These are phyloP conservation scores for Drosophila peninsularis DNA, from an alignment of 2,888 invertebrate species.

Conservation along the genomic window DNA sequence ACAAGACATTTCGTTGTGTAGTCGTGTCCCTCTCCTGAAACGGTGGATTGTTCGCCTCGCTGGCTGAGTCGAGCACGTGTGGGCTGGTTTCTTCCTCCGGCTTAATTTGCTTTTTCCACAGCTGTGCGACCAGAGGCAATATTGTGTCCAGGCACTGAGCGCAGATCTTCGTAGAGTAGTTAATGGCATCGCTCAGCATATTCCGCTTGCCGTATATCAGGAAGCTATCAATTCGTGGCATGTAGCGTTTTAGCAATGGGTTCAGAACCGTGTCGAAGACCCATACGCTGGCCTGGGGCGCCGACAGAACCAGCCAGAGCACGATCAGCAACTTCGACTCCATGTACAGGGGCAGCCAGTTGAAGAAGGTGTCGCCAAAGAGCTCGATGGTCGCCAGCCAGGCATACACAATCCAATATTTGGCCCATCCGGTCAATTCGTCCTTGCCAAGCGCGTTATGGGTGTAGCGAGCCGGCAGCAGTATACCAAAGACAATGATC, in stretches of 20 bases:
- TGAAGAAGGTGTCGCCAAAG: constrained; percentile 96
- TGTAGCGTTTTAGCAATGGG: constrained; percentile 46
- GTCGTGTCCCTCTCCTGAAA: background rate
- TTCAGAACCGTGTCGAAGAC: constrained; percentile 51
- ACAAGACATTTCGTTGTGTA: background rate
- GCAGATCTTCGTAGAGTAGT: background rate
- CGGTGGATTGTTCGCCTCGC: background rate
- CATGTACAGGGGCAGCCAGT: constrained; percentile 93
- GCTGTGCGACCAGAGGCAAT: constrained; percentile 12
- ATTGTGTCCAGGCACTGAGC: background rate
- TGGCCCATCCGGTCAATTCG: constrained; percentile 50
- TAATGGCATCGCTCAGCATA: constrained; percentile 34
- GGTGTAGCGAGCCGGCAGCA: constrained; percentile 60
- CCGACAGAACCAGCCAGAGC: constrained; percentile 52
- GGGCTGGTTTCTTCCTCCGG: background rate
- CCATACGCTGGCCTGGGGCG: constrained; percentile 67
- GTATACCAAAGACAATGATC: constrained; percentile 51
- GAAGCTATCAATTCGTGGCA: constrained; percentile 54
- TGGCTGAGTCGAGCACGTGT: background rate
- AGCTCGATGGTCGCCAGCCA: constrained; percentile 96
- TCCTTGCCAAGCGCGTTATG: constrained; percentile 34
- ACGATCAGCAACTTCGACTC: constrained; percentile 57
- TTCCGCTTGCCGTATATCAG: constrained; percentile 43
- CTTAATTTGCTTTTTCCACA: constrained; percentile 15
- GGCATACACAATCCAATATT: constrained; percentile 88